A percentile compares a stretch with the other conserved stretches of the same genome.
phyloP scores from a whole-genome alignment of 1,140 invertebrate species.

The Plodia interpunctella region DNA sequence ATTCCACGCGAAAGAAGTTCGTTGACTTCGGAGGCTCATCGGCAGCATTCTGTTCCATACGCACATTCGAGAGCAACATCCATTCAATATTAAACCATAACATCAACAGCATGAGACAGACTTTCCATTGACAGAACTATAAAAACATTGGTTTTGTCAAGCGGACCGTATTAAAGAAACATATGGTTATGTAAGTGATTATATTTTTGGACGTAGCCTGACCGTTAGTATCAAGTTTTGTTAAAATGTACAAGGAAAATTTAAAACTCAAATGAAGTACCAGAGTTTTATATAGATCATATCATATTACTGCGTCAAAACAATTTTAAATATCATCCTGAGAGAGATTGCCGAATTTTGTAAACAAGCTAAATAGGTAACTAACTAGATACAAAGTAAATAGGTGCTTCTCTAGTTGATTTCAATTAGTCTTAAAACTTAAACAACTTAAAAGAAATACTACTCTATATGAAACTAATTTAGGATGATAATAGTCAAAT shows the following conservation, averaged over 20 bases:
- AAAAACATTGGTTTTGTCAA: neutral
- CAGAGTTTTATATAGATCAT: too few species aligned
- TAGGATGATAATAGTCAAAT: too few species aligned
- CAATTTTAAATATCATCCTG: too few species aligned
- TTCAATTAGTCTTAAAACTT: too few species aligned
- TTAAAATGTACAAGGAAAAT: neutral
- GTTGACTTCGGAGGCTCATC: constrained; percentile 34
- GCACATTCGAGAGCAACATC: neutral
- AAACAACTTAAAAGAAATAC: too few species aligned
- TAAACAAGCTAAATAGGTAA: too few species aligned
- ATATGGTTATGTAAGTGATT: neutral
- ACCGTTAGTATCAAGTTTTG: neutral
- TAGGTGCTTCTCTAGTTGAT: too few species aligned
- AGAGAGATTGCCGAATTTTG: too few species aligned
- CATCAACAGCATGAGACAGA: neutral
- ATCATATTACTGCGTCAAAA: too few species aligned
- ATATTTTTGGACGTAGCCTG: neutral
- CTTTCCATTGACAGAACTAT: neutral
- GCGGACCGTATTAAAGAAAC: neutral
- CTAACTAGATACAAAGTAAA: too few species aligned
- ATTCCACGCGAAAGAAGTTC: constrained; percentile 15
- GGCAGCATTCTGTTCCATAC: constrained; percentile 3
- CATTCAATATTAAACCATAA: neutral
- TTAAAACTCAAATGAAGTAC: neutral
- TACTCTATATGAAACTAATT: too few species aligned